A percentile compares a stretch with the other conserved stretches of the same genome.
Conservation (phyloP, 1,140 invertebrate genomes). For the Drosophila pseudoananassae region DNA sequence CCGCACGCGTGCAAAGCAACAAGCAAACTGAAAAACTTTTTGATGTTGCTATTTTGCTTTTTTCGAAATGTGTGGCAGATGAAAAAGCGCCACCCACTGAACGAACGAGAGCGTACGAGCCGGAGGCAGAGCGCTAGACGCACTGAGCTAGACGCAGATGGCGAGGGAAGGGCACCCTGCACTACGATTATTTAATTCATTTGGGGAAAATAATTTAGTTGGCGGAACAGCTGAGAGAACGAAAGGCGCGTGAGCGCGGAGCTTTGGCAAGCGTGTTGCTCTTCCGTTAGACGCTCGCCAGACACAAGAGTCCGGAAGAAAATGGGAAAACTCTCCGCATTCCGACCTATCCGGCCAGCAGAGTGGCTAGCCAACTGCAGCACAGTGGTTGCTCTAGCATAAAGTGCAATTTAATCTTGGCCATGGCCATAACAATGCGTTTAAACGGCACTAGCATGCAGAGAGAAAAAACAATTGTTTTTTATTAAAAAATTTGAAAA, state of each 20-base stretch:
- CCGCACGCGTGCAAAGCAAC: constrained; percentile 79
- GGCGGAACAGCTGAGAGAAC: constrained; percentile 47
- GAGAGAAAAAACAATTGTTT: neutral
- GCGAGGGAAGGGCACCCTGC: constrained; percentile 16
- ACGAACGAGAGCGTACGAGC: neutral
- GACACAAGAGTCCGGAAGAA: constrained; percentile 61
- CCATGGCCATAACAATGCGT: constrained; percentile 35
- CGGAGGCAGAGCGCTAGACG: too few relatives aligned
- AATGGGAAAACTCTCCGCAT: constrained; percentile 30
- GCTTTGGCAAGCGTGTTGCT: constrained; percentile 52
- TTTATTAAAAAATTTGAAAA: neutral
- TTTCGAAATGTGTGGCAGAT: constrained; percentile 70
- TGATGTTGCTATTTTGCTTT: constrained; percentile 80
- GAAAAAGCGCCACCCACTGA: constrained; percentile 53
- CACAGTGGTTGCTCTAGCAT: constrained; percentile 62
- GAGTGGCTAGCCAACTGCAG: constrained; percentile 23
- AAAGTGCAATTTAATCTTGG: constrained; percentile 60
- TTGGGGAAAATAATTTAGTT: constrained; percentile 57
- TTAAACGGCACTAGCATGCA: neutral
- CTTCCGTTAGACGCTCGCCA: constrained; percentile 49
- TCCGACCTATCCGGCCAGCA: neutral
- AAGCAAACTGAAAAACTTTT: constrained; percentile 82
- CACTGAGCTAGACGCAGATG: constrained; percentile 3
- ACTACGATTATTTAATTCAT: constrained; percentile 2
- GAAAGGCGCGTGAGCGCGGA: constrained; percentile 60